A percentile compares a stretch with the other conserved stretches of the same genome.
phyloP scores from a whole-genome alignment of 2,888 invertebrate genomes.

The Zaprionus bogoriensis region DNA sequence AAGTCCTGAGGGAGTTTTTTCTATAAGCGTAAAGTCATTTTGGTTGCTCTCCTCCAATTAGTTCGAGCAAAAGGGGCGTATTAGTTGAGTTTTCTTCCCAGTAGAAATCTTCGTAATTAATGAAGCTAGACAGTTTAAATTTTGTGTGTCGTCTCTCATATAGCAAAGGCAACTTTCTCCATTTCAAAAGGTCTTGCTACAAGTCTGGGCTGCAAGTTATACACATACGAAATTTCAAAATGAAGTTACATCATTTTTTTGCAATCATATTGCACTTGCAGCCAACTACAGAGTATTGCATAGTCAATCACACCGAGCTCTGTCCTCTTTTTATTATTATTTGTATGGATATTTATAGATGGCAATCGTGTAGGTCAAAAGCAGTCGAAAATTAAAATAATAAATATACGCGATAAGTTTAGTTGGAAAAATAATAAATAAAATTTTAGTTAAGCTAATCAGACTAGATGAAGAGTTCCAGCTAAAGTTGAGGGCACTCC shows the following conservation, averaged over 20 bases:
- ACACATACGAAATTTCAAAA: too few species aligned
- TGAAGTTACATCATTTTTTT: too few species aligned
- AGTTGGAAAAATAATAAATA: not conserved
- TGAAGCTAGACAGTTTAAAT: not conserved
- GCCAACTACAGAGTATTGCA: not conserved
- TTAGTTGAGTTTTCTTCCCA: not conserved
- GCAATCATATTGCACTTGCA: too few species aligned
- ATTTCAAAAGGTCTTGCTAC: too few species aligned
- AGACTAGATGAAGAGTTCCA: not conserved
- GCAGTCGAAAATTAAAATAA: slow-evolving; percentile 14
- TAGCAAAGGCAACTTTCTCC: not conserved
- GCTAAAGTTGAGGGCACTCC: not conserved
- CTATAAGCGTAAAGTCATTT: not conserved
- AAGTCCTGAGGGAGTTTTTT: slow-evolving; percentile 32
- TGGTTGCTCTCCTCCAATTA: not conserved
- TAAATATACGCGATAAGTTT: slow-evolving; percentile 1
- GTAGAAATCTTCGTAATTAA: too few species aligned
- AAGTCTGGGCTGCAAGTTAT: too few species aligned
- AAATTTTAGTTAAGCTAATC: not conserved
- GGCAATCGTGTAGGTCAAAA: not conserved
- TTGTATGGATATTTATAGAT: not conserved
- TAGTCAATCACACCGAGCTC: not conserved
- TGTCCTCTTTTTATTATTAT: not conserved
- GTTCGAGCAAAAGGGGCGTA: not conserved
- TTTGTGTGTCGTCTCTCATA: not conserved